Conservation (phyloP, 2,888 invertebrate genomes). For the Idaea biselata region DNA sequence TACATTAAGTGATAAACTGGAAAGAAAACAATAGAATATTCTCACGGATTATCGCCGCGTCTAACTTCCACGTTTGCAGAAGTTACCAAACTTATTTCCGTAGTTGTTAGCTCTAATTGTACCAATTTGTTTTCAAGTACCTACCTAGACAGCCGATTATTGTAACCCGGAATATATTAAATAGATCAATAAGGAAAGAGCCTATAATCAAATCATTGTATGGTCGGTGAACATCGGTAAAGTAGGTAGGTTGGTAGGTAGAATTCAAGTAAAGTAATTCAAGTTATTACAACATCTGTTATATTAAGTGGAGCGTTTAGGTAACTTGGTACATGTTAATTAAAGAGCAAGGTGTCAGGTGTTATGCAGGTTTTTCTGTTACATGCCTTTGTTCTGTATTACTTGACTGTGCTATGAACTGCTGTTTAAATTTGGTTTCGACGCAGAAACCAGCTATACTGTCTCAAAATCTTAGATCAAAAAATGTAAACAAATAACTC, state of each 20-base stretch:
- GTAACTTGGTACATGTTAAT: conserved; percentile 36
- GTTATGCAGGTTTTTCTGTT: not conserved
- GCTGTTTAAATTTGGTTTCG: too few relatives aligned
- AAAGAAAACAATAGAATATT: conserved; percentile 12
- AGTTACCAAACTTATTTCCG: not conserved
- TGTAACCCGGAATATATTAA: not conserved
- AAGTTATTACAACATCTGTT: conserved; percentile 26
- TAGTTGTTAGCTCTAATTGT: not conserved
- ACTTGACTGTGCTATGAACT: too few relatives aligned
- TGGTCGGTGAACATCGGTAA: conserved; percentile 19
- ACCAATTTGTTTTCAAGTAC: not conserved
- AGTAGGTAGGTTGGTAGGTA: not conserved
- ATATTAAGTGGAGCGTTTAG: conserved; percentile 48
- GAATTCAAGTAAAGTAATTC: conserved; percentile 16
- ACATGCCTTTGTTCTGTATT: not conserved
- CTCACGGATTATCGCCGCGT: conserved; percentile 23
- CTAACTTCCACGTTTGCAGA: conserved; percentile 18
- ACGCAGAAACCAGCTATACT: too few relatives aligned
- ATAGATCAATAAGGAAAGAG: not conserved
- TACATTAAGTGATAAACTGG: not conserved
- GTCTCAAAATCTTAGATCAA: too few relatives aligned
- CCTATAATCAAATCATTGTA: conserved; percentile 12
- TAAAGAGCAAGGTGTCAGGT: conserved; percentile 10
- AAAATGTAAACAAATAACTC: too few relatives aligned
- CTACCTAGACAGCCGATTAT: not conserved